Evolutionary conservation across 37 sponge, comb jelly and placozoan species (phyloP), one percentile per base, ranked within the genome.

Genomic region (Halichondria panicea): DNA sequence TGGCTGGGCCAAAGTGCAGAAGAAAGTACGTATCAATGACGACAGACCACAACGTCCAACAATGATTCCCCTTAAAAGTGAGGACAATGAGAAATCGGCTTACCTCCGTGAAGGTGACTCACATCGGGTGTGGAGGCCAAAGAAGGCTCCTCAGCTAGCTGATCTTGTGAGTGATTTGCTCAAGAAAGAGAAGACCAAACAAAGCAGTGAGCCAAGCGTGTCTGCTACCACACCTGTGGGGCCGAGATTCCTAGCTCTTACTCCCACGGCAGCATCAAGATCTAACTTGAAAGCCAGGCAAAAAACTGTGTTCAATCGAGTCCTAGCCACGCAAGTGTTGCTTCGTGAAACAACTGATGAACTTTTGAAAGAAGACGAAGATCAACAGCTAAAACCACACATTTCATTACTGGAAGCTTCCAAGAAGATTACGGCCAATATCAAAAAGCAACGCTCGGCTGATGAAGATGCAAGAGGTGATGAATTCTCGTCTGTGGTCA

Each of bases 271-370:
- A 43, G 56, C 55, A 12, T 19, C 3, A 30, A 36, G 35, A 11
- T 25, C 58, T 25, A 25, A 19, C 12, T 45, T 82, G 19, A n/a
- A 55, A 25, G 72, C 77, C 9, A 55, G 83, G 4, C 83, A 82
- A 27, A 33, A 40, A 33, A 61, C 50, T 32, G 55, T 82, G 45
- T 36, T 53, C 28, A 56, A 52, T 55, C 67, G 73, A 24, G 75
- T 74, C 59, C 38, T 48, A 15, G 75, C 74, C 58, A 82, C 83
- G 3, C 77, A 69, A 62, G 71, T 36, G 0, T 70, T 84, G 0
- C 21, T 84, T 39, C 76, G 70, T 28, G 84, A 84, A 59, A 59
- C 43, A 1, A 80, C 61, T 0, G 81, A 80, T 45, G 81, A 70
- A 39, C 38, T 80, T 22, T 39, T 80, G 9, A 71, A 80, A 8